Evolutionary conservation across 1,140 invertebrate genomes (phyloP).

Genomic region (Ephestia elutella): DNA sequence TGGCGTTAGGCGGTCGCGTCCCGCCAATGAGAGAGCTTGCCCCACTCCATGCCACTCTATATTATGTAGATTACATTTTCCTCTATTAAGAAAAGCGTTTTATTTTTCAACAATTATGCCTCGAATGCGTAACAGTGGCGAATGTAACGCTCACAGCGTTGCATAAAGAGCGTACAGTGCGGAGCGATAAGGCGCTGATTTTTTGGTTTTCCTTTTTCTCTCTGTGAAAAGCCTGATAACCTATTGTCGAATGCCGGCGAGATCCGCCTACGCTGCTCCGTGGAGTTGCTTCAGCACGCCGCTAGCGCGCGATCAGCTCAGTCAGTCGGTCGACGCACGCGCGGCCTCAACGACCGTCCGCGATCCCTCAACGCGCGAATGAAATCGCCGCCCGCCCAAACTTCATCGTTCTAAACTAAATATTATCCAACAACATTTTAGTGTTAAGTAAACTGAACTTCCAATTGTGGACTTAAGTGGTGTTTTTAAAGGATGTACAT

Average conservation of each 20-base stretch:
- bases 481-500: conserved; percentile 12
- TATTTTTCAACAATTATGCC: conserved; percentile 22
- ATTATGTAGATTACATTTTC: conserved; percentile 51
- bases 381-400: conserved; percentile 23
- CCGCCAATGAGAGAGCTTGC: conserved; percentile 54
- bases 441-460: conserved; percentile 15
- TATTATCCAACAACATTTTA: conserved; percentile 14
- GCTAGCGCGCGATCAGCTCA: conserved; percentile 15
- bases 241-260: conserved; percentile 7
- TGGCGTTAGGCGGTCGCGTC: conserved; percentile 45
- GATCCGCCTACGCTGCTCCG: conserved; percentile 24
- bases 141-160: background rate
- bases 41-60: conserved; percentile 40
- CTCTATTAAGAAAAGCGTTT: conserved; percentile 31
- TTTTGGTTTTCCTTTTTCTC: background rate
- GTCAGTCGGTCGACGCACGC: conserved; percentile 27
- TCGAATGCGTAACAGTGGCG: background rate
- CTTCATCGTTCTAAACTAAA: conserved; percentile 2
- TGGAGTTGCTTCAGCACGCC: conserved; percentile 10
- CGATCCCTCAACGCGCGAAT: conserved; percentile 28
- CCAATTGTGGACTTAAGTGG: conserved; percentile 9
- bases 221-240: background rate
- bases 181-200: background rate
- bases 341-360: conserved; percentile 30
- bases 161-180: background rate